Base-by-base conservation (phyloP, 2,888 invertebrate genomes). In the Halocaridina rubra region DNA sequence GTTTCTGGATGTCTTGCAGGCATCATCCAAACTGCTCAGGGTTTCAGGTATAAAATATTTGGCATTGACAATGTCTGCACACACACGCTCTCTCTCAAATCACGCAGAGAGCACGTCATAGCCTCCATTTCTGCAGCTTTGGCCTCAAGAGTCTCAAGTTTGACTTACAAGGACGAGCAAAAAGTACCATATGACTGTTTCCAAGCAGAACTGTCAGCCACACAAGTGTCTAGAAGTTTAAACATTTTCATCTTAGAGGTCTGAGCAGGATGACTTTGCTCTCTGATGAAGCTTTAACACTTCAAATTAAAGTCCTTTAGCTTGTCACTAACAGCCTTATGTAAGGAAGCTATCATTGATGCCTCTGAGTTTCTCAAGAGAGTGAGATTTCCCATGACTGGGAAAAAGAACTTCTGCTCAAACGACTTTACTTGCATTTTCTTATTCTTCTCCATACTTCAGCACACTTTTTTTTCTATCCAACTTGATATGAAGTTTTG, bases 401-500 rank as follows among this genome's bases (percentile, higher is more conserved):
- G 53, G 8, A 64, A 24, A 13, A 29, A 10, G 4, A 46, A 13
- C 16, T 16, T 16, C 13, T 64, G 24, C 46, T 76, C 64, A 67
- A 76, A 64, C 1, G 22, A n/a, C 33, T 67, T 61, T 22, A 53
- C 4, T 13, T 19, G 19, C 19, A 8, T 30, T n/a, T 69, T 27
- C 22, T 67, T 64, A 8, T 79, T 27, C 24, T 22, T n/a, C n/a
- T n/a, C n/a, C n/a, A n/a, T n/a, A n/a, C n/a, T n/a, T 19, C 3
- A n/a, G 13, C 10, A n/a, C 89, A 86, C 85, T 93, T 93, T 90
- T 91, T 88, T 93, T 92, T 33, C 93, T 91, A 78, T 93, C 93
- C 16, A 95, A 92, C 88, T 93, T 93, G 87, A 93, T 93, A 89
- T 95, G 95, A 8, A 97, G 91, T 61, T 92, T 91, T 0, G 91